Conservation (phyloP, 2,113 vertebrate species). For the Larimichthys crocea region DNA sequence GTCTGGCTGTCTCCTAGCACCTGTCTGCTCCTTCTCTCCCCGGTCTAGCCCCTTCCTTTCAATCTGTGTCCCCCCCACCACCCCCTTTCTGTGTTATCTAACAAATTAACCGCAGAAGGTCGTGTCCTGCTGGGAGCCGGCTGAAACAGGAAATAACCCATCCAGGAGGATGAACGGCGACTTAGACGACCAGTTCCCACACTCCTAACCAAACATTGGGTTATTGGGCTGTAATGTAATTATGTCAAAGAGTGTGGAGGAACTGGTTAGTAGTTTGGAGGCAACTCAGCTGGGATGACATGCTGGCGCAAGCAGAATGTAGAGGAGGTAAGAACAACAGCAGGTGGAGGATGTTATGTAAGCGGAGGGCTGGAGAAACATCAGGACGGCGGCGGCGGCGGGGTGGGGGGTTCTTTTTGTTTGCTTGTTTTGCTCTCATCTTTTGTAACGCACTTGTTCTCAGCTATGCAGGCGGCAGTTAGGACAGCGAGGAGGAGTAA, state of each 20-base stretch:
- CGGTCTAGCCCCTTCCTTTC: slow-evolving; percentile 20
- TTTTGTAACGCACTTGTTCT: slow-evolving; percentile 29
- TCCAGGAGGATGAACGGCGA: slow-evolving; percentile 40
- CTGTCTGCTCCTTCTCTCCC: slow-evolving; percentile 36
- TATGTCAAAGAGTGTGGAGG: slow-evolving; percentile 33
- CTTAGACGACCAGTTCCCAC: slow-evolving; percentile 64
- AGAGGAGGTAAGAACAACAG: slow-evolving; percentile 54
- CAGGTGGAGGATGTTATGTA: slow-evolving; percentile 64
- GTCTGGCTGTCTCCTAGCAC: slow-evolving; percentile 41
- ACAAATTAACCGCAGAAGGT: slow-evolving; percentile 39
- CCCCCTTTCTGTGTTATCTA: slow-evolving; percentile 54
- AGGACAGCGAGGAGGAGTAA: neutral
- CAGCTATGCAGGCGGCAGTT: neutral
- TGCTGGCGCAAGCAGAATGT: slow-evolving; percentile 35
- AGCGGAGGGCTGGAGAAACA: slow-evolving; percentile 42
- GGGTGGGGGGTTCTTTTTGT: slow-evolving; percentile 27
- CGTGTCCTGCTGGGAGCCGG: slow-evolving; percentile 38
- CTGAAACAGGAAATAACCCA: slow-evolving; percentile 70
- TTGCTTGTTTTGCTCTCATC: slow-evolving; percentile 27
- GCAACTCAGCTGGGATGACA: slow-evolving; percentile 11
- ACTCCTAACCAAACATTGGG: slow-evolving; percentile 43
- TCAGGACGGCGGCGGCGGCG: slow-evolving; percentile 11
- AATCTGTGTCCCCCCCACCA: neutral
- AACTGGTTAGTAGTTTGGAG: slow-evolving; percentile 36
- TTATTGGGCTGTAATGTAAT: slow-evolving; percentile 64